Evolutionary conservation across 2,888 invertebrate genomes (phyloP).

Genomic region (Meteorus colon): DNA sequence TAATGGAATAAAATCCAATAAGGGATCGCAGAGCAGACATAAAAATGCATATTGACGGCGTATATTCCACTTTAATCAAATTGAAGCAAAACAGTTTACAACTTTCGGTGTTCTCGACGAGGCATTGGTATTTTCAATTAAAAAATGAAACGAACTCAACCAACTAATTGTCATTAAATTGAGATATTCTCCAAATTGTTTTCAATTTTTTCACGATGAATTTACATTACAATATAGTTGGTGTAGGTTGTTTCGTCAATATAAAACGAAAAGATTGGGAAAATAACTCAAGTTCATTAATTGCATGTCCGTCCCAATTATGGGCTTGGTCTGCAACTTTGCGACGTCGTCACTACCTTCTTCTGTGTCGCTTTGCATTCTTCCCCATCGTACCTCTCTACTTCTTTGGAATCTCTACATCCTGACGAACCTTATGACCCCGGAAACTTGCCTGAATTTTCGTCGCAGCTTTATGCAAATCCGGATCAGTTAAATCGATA

Average conservation of each 20-base stretch:
- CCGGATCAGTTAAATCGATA: constrained; percentile 90
- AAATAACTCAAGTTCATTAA: constrained; percentile 36
- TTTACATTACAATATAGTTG: background rate
- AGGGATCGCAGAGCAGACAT: constrained; percentile 11
- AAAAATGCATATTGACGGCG: constrained; percentile 22
- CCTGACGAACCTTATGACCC: constrained; percentile 91
- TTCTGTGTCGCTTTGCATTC: background rate
- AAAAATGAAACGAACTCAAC: constrained; percentile 8
- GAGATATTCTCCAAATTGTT: background rate
- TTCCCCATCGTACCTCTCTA: constrained; percentile 23
- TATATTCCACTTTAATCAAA: constrained; percentile 35
- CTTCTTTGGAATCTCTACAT: constrained; percentile 67
- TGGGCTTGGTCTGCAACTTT: constrained; percentile 33
- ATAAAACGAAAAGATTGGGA: background rate
- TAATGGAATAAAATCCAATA: constrained; percentile 16
- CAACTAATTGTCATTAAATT: background rate
- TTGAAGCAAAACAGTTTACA: constrained; percentile 39
- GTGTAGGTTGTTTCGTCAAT: constrained; percentile 11
- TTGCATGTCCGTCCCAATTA: constrained; percentile 35
- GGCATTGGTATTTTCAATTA: constrained; percentile 24
- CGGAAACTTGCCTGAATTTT: constrained; percentile 95
- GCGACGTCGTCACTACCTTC: constrained; percentile 36
- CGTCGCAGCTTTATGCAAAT: constrained; percentile 90
- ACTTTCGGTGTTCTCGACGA: constrained; percentile 43
- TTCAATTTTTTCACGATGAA: background rate